phyloP scores from a whole-genome alignment of 2,888 invertebrate species.

The Epinotia nisella region DNA sequence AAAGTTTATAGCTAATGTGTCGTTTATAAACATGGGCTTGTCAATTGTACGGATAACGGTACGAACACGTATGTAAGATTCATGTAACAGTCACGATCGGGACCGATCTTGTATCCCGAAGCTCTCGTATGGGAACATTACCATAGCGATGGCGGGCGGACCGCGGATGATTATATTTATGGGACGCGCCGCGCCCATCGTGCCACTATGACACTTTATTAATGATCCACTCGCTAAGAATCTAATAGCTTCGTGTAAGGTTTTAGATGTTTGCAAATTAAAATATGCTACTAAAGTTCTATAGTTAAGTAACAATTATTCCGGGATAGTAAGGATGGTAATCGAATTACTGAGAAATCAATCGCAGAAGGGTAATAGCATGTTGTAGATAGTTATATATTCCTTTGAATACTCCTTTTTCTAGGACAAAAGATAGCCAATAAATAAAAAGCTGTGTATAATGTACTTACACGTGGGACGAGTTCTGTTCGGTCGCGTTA shows the following conservation, averaged over 20 bases:
- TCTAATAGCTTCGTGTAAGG: constrained; percentile 44
- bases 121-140: constrained; percentile 55
- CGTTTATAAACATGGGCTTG: constrained; percentile 38
- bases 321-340: neutral
- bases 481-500: constrained; percentile 94
- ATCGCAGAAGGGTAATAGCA: neutral
- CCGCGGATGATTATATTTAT: constrained; percentile 73
- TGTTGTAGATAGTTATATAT: too few species aligned
- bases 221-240: constrained; percentile 61
- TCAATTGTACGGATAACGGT: constrained; percentile 38
- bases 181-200: constrained; percentile 70
- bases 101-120: constrained; percentile 45
- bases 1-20: constrained; percentile 33
- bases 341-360: too few species aligned
- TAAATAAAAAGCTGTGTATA: neutral
- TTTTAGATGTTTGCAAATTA: constrained; percentile 48
- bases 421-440: neutral
- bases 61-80: constrained; percentile 40
- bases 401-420: too few species aligned
- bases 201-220: constrained; percentile 73
- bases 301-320: constrained; percentile 6
- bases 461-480: constrained; percentile 94
- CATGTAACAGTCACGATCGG: constrained; percentile 42
- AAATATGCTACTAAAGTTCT: constrained; percentile 22
- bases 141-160: constrained; percentile 67